A percentile compares a stretch with the other conserved stretches of the same genome.
Evolutionary conservation across 1,140 invertebrate species (phyloP).

Genomic region (Neodiprion virginianus): DNA sequence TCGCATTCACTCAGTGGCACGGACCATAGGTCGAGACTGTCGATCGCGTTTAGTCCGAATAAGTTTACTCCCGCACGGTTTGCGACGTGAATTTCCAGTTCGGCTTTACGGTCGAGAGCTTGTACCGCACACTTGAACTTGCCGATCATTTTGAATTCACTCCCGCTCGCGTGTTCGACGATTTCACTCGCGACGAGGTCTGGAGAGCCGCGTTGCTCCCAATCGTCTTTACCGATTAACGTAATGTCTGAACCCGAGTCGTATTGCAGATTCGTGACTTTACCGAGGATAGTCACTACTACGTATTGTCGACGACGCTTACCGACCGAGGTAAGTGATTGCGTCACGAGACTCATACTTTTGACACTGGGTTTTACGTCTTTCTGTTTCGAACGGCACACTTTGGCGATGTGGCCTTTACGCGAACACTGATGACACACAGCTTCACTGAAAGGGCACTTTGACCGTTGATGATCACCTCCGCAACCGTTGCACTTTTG

Average conservation of each 20-base stretch:
- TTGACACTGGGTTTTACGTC: constrained; percentile 3
- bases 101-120: background rate
- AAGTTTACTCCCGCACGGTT: background rate
- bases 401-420: constrained; percentile 31
- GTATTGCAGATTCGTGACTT: constrained; percentile 25
- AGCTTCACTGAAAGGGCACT: constrained; percentile 24
- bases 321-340: constrained; percentile 3
- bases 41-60: constrained; percentile 19
- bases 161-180: background rate
- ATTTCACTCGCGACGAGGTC: constrained; percentile 8
- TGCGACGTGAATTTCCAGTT: background rate
- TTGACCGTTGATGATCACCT: constrained; percentile 22
- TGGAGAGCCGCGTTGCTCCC: constrained; percentile 11
- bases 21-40: constrained; percentile 17
- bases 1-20: constrained; percentile 10
- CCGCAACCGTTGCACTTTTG: constrained; percentile 29
- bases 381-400: constrained; percentile 26
- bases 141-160: background rate
- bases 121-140: background rate
- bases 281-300: constrained; percentile 17
- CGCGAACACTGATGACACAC: constrained; percentile 29
- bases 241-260: constrained; percentile 30
- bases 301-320: background rate
- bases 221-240: constrained; percentile 23
- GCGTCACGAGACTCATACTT: background rate